These are phyloP conservation scores for Diuraphis noxia DNA, from an alignment of 1,140 invertebrate genomes.

Conservation along the genomic window DNA sequence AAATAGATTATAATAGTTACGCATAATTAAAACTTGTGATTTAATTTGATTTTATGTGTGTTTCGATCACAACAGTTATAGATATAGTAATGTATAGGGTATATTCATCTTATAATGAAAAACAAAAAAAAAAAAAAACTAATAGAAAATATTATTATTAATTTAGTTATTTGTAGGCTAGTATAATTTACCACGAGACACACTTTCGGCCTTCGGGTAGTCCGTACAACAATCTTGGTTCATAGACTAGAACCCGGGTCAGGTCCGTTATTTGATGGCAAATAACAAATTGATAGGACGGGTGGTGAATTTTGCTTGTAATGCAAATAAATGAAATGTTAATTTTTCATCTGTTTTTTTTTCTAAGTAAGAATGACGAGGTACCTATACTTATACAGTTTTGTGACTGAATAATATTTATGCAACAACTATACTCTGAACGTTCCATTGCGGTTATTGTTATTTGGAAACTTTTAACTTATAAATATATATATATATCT, in stretches of 20 bases:
- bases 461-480: slow-evolving; percentile 13
- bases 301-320: not conserved
- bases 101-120: not conserved
- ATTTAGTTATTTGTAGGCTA: not conserved
- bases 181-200: not conserved
- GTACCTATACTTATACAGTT: not conserved
- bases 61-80: not conserved
- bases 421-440: not conserved
- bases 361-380: not conserved
- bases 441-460: not conserved
- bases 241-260: not conserved
- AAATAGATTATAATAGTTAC: not conserved
- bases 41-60: not conserved
- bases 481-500: not conserved
- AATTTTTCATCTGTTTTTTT: not conserved
- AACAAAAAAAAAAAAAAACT: not conserved
- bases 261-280: not conserved
- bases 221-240: not conserved
- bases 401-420: not conserved
- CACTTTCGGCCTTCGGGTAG: not conserved
- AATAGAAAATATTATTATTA: not conserved
- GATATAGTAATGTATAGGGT: too few species aligned
- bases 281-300: not conserved
- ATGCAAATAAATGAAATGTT: not conserved
- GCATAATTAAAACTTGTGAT: not conserved